phyloP scores from a whole-genome alignment of 2,113 vertebrate species.

The Chloropsis cyanopogon region DNA sequence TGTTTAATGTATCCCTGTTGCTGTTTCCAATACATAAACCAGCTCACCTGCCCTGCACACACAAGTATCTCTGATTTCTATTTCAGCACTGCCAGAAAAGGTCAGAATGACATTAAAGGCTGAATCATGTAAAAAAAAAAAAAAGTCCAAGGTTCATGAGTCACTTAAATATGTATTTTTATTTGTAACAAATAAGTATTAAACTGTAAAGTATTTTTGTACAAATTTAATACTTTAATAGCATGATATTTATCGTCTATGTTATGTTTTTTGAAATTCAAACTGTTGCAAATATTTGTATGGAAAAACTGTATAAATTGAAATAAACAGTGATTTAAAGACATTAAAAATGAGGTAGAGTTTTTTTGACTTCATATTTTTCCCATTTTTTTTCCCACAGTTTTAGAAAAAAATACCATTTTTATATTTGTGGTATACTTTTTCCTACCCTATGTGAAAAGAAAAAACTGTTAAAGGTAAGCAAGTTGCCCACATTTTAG shows the following conservation, averaged over 20 bases:
- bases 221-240: slow-evolving; percentile 99
- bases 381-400: neutral
- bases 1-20: slow-evolving; percentile 61
- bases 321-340: slow-evolving; percentile 82
- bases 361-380: neutral
- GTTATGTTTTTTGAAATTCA: slow-evolving; percentile 89
- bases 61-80: slow-evolving; percentile 41
- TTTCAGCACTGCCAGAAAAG: slow-evolving; percentile 87
- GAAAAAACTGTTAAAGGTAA: neutral
- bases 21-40: slow-evolving; percentile 62
- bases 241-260: slow-evolving; percentile 99
- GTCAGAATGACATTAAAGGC: slow-evolving; percentile 70
- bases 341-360: neutral
- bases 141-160: slow-evolving; percentile 55
- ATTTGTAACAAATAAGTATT: slow-evolving; percentile 98
- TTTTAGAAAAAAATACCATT: neutral
- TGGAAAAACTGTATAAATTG: slow-evolving; percentile 81
- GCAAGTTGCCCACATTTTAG: neutral
- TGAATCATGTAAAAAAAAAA: slow-evolving; percentile 68
- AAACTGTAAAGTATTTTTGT: slow-evolving; percentile 99
- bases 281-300: slow-evolving; percentile 95
- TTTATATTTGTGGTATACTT: neutral
- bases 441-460: neutral
- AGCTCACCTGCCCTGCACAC: slow-evolving; percentile 64
- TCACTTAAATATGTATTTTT: slow-evolving; percentile 98